These are phyloP conservation scores for Callocephalon fimbriatum DNA, from an alignment of 2,113 vertebrate genomes.

Conservation along the genomic window DNA sequence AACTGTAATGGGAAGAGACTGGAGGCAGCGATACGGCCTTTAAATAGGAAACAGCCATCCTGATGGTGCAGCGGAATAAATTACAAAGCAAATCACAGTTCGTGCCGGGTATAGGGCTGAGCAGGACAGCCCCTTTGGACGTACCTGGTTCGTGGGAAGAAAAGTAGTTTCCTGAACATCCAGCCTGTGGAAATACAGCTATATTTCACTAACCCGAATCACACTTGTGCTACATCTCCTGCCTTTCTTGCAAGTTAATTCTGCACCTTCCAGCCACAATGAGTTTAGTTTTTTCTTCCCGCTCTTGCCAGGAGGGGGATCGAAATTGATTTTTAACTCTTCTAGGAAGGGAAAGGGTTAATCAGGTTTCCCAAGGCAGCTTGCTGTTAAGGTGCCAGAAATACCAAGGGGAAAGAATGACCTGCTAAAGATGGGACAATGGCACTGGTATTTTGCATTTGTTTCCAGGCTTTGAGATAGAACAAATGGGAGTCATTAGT, in stretches of 20 bases:
- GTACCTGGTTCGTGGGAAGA: constrained; percentile 5
- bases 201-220: background rate
- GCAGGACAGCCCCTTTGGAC: background rate
- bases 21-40: background rate
- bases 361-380: constrained; percentile 53
- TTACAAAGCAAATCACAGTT: background rate
- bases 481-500: constrained; percentile 72
- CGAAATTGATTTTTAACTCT: background rate
- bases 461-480: constrained; percentile 69
- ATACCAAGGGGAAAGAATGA: constrained; percentile 33
- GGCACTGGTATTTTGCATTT: constrained; percentile 63
- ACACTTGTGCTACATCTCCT: background rate
- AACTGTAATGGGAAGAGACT: constrained; percentile 66
- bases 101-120: background rate
- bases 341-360: constrained; percentile 28
- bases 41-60: constrained; percentile 43
- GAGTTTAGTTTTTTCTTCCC: background rate
- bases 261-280: background rate
- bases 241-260: background rate
- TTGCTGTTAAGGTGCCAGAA: constrained; percentile 64
- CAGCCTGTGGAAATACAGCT: background rate
- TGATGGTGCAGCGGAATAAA: background rate
- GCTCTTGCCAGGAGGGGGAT: background rate
- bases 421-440: constrained; percentile 70
- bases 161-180: background rate